Base-by-base conservation (phyloP, 2,888 invertebrate genomes). In the Zaprionus bogoriensis region DNA sequence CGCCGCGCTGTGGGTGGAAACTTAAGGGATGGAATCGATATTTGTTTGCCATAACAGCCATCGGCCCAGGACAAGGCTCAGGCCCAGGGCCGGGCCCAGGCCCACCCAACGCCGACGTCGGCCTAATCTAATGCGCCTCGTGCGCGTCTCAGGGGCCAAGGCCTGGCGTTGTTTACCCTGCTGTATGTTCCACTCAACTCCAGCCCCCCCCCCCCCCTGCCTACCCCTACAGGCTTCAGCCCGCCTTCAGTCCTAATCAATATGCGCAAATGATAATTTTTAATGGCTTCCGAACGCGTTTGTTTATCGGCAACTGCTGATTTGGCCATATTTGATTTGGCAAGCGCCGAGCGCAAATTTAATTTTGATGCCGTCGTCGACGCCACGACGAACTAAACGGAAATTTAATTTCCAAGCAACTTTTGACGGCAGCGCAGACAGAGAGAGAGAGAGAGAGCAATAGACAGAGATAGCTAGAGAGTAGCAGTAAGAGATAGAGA, bases 251-350 rank as follows among this genome's bases (percentile, higher is more conserved):
- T 58, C 65, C 79, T 78, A 83, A 80, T 87, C 79, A 87, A 87
- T 87, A 83, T 81, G 87, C 74, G 73, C 77, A 79, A 81, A 84
- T 88, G 84, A 86, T 88, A 88, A 86, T 79, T 87, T 88, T 82
- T 82, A 88, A 88, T 88, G 87, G 88, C 82, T 88, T 87, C 80
- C 82, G 71, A 82, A 64, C 83, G 87, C 82, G 74, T 85, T 87
- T 83, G 83, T 83, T 87, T 87, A 87, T 77, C 83, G 83, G 61
- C 86, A 80, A 69, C 86, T 59, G 77, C 73, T 81, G 85, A 87
- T 87, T 83, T 83, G 82, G 74, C 67, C 67, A 72, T 77, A 70
- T 74, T 87, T 68, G 83, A 79, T 77, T 82, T 77, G 30, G 70
- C 59, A 25, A 25, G 48, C 69, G 66, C 64, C 72, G 27, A 47